These are phyloP conservation scores for Zygogramma bicolorata DNA, from an alignment of 2,888 invertebrate genomes.

Conservation along the genomic window DNA sequence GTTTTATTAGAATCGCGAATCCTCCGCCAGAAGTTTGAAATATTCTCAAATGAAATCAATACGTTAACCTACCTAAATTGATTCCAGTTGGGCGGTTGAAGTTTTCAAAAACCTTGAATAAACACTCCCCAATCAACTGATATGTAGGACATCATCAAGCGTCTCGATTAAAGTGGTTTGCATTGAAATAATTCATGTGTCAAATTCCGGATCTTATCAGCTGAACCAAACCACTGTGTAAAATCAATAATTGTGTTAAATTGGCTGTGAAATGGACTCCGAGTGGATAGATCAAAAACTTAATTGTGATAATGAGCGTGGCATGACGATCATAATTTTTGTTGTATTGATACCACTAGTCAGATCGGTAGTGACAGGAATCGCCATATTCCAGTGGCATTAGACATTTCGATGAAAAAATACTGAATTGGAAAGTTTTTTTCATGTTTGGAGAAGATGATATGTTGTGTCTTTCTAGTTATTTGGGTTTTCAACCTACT, in stretches of 20 bases:
- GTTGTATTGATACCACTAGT: not conserved
- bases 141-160: not conserved
- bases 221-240: not conserved
- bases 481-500: no score
- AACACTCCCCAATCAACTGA: no score
- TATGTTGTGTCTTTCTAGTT: no score
- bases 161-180: not conserved
- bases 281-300: slow-evolving; percentile 10
- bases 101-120: no score
- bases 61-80: no score
- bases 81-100: no score
- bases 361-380: not conserved
- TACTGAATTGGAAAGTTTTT: no score
- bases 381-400: not conserved
- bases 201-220: not conserved
- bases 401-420: not conserved
- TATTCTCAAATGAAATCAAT: no score
- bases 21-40: no score
- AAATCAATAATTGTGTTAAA: slow-evolving; percentile 28
- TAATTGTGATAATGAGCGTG: slow-evolving; percentile 5
- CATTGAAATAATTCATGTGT: not conserved
- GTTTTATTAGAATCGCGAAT: no score
- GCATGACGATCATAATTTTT: not conserved
- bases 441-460: no score
- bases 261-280: slow-evolving; percentile 31